Base-by-base conservation (phyloP, 2,888 invertebrate species). In the Tachystola acroxantha region DNA sequence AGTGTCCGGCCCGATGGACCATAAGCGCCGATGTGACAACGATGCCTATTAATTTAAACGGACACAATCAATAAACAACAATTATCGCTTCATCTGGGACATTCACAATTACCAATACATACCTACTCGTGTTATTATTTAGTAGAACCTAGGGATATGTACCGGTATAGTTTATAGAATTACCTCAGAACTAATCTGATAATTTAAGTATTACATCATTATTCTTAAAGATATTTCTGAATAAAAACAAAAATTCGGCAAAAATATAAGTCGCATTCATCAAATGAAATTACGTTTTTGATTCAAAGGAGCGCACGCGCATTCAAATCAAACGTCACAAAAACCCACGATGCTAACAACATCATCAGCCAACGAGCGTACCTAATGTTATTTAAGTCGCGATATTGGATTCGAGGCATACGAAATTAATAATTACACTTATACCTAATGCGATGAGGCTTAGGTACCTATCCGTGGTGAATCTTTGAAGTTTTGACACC, bases 401-500 rank as follows among this genome's bases (percentile, higher is more conserved):
- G 48, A 66, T 76, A 78, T 82, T 79, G 77, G 69, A 75, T 74
- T 75, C 68, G 74, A 67, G 53, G 69, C 85, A 78, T 84, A 78
- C 71, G 44, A 71, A 84, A 84, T 85, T 72, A 78, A 70, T 84
- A 82, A 85, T 85, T 79, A 66, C 70, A 56, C 54, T 51, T 45
- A n/a, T 16, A 54, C 53, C 57, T 62, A 67, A 70, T 61, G 59
- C 57, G 48, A 2, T 50, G 50, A 50, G 60, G 56, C 46, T 60
- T 58, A 60, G 57, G 53, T 48, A 52, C 42, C 47, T 45, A 52
- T 42, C 47, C 46, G 42, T 30, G 32, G 20, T 35, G 22, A 36
- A 39, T 40, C n/a, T 13, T 27, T 4, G 16, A 20, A 10, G 43
- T 65, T 70, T 65, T 59, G 64, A 64, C 68, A 69, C 60, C 66